A percentile compares a stretch with the other conserved stretches of the same genome.
phyloP scores from a whole-genome alignment of 1,140 invertebrate genomes.

The Oscheius sp. region DNA sequence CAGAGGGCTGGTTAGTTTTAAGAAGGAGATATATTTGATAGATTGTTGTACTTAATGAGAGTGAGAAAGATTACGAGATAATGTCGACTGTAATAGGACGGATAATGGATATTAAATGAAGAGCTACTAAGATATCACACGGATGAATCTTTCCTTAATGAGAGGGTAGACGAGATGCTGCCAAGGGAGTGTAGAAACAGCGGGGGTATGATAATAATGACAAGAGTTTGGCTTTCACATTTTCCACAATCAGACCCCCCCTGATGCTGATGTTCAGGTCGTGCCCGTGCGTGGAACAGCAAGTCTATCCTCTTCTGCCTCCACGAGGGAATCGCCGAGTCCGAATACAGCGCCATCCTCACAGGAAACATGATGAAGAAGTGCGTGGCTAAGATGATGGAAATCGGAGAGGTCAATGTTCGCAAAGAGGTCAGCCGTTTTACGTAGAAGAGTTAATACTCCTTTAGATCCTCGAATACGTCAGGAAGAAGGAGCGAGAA shows the following conservation, averaged over 20 bases:
- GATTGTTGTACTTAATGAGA: conserved; percentile 61
- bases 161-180: no score
- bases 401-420: not conserved
- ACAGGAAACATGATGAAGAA: conserved; percentile 34
- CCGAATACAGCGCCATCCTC: conserved; percentile 13
- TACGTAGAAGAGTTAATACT: not conserved
- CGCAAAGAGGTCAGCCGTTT: no score
- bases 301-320: conserved; percentile 31
- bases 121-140: no score
- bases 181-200: no score
- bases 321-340: conserved; percentile 26
- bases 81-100: no score
- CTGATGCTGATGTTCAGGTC: conserved; percentile 32
- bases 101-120: no score
- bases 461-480: not conserved
- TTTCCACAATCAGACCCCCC: not conserved
- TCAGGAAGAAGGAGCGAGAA: conserved; percentile 16
- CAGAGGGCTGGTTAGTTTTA: conserved; percentile 58
- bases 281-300: conserved; percentile 33
- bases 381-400: conserved; percentile 8
- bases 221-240: no score
- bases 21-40: conserved; percentile 61
- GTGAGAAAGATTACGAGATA: conserved; percentile 51
- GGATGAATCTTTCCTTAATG: no score
- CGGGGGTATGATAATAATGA: no score